These are phyloP conservation scores for Diplogasteroides magnus DNA, from an alignment of 1,140 invertebrate genomes.

Conservation along the genomic window DNA sequence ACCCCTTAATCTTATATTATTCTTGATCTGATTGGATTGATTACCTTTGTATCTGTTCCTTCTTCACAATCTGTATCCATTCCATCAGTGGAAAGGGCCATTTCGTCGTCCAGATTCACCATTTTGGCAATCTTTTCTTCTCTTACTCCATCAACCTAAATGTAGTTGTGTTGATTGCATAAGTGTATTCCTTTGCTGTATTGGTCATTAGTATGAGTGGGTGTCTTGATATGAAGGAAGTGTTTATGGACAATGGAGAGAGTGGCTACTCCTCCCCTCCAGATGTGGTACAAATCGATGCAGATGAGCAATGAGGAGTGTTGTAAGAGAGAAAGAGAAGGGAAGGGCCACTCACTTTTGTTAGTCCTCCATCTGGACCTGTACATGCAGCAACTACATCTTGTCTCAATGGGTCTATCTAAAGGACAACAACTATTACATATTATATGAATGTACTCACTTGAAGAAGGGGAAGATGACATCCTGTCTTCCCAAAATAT, in stretches of 20 bases:
- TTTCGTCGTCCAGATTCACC: constrained; percentile 54
- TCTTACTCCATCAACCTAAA: constrained; percentile 43
- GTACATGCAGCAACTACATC: constrained; percentile 67
- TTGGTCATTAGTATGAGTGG: background rate
- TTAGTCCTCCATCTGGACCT: constrained; percentile 72
- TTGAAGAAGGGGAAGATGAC: constrained; percentile 26
- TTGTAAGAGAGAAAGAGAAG: no score
- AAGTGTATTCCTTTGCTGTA: constrained; percentile 2
- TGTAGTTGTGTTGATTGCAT: background rate
- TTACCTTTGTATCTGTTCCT: constrained; percentile 20
- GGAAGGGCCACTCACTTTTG: constrained; percentile 66
- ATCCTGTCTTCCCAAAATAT: constrained; percentile 33
- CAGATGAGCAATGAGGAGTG: no score
- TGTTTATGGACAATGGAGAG: no score
- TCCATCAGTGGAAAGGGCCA: constrained; percentile 42
- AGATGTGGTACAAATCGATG: no score
- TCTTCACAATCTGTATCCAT: constrained; percentile 39
- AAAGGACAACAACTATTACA: no score
- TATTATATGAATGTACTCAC: background rate
- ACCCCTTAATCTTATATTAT: constrained; percentile 20
- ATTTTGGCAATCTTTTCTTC: constrained; percentile 44
- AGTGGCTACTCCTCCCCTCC: no score
- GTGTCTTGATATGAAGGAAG: background rate
- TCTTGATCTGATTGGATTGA: constrained; percentile 9
- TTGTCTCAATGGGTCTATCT: constrained; percentile 43